A percentile compares a stretch with the other conserved stretches of the same genome.
Conservation (phyloP, 1,140 invertebrate species). For the Drosophila neocordata region DNA sequence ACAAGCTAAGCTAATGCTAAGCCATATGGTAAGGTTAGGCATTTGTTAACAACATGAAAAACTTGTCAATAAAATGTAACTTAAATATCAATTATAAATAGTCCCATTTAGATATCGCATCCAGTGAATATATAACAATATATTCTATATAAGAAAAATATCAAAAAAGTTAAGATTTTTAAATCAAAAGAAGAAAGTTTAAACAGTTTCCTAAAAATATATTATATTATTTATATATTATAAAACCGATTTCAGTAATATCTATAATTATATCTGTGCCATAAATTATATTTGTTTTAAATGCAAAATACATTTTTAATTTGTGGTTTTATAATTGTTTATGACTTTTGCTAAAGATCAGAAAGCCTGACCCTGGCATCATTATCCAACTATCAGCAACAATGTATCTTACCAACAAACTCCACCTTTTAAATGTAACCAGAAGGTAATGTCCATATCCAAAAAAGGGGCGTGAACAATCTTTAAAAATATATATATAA, state of each 20-base stretch:
- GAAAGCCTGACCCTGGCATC: neutral
- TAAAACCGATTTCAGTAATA: neutral
- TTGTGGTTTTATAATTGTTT: conserved; percentile 1
- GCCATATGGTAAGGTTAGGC: neutral
- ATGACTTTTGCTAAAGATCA: neutral
- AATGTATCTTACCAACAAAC: conserved; percentile 1
- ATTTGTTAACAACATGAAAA: neutral
- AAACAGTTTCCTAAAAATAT: too few species aligned
- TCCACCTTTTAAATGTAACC: conserved; percentile 9
- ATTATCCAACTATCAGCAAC: conserved; percentile 11
- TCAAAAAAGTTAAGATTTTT: too few species aligned
- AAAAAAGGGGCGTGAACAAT: neutral
- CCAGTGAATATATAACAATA: too few species aligned
- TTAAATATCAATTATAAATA: too few species aligned
- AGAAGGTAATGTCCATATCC: neutral
- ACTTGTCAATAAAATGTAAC: neutral
- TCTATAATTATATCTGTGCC: neutral
- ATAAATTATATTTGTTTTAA: neutral
- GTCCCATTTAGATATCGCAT: too few species aligned
- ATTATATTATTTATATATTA: too few species aligned
- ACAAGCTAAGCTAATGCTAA: too few species aligned
- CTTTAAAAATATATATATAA: neutral
- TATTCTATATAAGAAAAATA: too few species aligned
- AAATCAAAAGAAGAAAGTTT: too few species aligned
- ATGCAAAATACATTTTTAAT: neutral